phyloP scores from a whole-genome alignment of 2,888 invertebrate genomes.

The Metalampra italica region DNA sequence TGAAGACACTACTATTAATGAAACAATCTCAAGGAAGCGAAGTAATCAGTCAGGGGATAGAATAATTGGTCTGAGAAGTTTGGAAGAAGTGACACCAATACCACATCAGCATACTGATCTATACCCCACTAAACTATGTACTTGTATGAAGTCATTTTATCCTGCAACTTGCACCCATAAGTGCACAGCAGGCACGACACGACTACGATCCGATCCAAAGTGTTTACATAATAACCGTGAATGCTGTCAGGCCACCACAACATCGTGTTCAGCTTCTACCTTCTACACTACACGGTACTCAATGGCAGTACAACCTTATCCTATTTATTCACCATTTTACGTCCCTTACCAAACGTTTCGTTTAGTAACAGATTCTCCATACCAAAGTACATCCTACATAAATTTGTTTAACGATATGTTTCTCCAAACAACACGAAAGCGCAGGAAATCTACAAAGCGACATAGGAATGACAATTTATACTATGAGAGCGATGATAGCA shows the following conservation, averaged over 20 bases:
- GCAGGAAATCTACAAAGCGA: constrained; percentile 29
- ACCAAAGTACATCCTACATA: constrained; percentile 26
- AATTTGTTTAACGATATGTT: constrained; percentile 26
- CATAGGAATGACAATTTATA: constrained; percentile 24
- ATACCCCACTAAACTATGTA: constrained; percentile 24
- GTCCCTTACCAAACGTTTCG: constrained; percentile 35
- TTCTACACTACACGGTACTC: not conserved
- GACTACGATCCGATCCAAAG: not conserved
- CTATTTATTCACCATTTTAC: constrained; percentile 26
- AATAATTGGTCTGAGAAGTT: constrained; percentile 51
- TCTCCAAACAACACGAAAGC: constrained; percentile 28
- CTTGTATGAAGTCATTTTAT: constrained; percentile 29
- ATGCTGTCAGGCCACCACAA: constrained; percentile 9
- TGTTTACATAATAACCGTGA: constrained; percentile 3
- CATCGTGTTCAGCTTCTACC: no score
- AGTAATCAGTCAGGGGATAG: constrained; percentile 25
- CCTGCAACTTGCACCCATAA: constrained; percentile 24
- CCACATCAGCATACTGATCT: constrained; percentile 2
- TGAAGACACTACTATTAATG: not conserved
- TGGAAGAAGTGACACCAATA: constrained; percentile 19
- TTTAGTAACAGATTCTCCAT: constrained; percentile 19
- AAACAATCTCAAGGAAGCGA: not conserved
- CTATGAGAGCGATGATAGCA: constrained; percentile 22
- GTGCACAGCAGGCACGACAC: constrained; percentile 15
- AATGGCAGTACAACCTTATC: no score